phyloP scores from a whole-genome alignment of 2,888 invertebrate species.

The Lutraria lutraria region DNA sequence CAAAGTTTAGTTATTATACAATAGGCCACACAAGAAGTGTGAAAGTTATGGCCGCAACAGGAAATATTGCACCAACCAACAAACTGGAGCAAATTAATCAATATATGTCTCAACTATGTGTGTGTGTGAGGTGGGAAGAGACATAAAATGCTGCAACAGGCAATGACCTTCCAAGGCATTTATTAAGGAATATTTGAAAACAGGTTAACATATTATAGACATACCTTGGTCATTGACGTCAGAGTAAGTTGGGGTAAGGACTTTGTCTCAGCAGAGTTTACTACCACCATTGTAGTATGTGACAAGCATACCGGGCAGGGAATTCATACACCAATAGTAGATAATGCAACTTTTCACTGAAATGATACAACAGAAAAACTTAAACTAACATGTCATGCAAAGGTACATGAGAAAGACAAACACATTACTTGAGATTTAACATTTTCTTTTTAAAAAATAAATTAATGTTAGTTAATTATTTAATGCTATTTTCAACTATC shows the following conservation, averaged over 20 bases:
- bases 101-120: no score
- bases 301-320: not conserved
- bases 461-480: no score
- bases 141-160: no score
- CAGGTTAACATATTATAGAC: not conserved
- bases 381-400: not conserved
- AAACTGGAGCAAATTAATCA: no score
- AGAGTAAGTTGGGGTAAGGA: constrained; percentile 44
- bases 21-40: no score
- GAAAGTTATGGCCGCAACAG: no score
- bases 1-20: no score
- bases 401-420: not conserved
- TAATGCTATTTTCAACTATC: no score
- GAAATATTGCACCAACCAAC: no score
- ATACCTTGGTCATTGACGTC: constrained; percentile 49
- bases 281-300: constrained; percentile 27
- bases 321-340: not conserved
- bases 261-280: constrained; percentile 5
- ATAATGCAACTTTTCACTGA: not conserved
- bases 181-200: not conserved
- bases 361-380: not conserved
- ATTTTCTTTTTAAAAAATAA: no score
- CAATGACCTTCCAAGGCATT: not conserved
- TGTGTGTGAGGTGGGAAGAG: no score
- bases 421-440: no score